phyloP scores from a whole-genome alignment of 1,140 invertebrate species.

The Mamestra configurata region DNA sequence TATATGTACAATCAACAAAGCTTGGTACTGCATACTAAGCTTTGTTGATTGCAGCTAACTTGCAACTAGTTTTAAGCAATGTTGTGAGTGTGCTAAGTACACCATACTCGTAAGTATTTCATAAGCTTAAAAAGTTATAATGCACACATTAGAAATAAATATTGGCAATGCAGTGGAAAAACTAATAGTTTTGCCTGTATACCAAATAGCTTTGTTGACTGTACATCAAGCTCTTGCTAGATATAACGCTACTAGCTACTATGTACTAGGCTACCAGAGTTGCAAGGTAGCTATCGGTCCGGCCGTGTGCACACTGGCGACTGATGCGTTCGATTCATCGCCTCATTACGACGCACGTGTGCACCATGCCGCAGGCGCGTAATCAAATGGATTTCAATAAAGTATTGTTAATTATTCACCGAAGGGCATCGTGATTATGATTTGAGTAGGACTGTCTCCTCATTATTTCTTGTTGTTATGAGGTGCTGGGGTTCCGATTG shows the following conservation, averaged over 20 bases:
- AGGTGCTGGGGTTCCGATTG: not conserved
- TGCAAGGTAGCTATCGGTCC: not conserved
- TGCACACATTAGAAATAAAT: no score
- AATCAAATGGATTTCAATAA: conserved; percentile 50
- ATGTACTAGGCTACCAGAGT: not conserved
- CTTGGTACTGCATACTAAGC: no score
- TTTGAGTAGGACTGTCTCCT: conserved; percentile 17
- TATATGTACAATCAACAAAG: no score
- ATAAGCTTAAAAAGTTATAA: no score
- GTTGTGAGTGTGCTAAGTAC: no score
- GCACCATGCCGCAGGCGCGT: conserved; percentile 20
- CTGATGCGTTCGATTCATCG: conserved; percentile 30
- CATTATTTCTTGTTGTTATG: conserved; percentile 18
- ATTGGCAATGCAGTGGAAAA: no score
- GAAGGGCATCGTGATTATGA: conserved; percentile 29
- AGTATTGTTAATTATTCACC: conserved; percentile 48
- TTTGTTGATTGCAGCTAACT: no score
- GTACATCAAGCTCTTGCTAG: no score
- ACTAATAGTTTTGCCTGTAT: no score
- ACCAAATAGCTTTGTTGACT: no score
- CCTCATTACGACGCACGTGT: conserved; percentile 33
- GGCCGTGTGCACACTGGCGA: conserved; percentile 13
- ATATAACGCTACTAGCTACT: not conserved
- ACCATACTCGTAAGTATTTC: no score
- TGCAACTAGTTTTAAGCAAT: no score